phyloP scores from a whole-genome alignment of 2,797 vertebrate genomes.

The Oceanodroma leucorhoa region DNA sequence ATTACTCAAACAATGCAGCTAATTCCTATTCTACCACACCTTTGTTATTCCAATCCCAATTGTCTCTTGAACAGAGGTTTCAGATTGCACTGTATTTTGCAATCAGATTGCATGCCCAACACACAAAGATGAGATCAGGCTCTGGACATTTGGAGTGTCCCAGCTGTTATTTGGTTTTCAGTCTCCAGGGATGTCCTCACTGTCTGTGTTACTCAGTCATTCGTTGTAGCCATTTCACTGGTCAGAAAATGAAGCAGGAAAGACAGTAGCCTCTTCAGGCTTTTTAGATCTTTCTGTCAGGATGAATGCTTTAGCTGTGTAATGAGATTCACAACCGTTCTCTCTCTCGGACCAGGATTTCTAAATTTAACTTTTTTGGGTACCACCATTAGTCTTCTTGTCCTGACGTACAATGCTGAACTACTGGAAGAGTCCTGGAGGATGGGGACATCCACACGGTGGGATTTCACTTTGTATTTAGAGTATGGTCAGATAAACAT shows the following conservation, averaged over 20 bases:
- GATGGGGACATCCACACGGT: not conserved
- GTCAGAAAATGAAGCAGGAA: not conserved
- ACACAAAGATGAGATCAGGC: slow-evolving; percentile 20
- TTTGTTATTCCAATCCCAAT: slow-evolving; percentile 21
- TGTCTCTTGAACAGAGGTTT: slow-evolving; percentile 8
- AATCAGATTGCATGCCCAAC: not conserved
- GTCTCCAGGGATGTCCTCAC: not conserved
- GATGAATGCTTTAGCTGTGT: not conserved
- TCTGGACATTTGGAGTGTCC: not conserved
- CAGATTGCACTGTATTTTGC: not conserved
- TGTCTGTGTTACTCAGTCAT: not conserved
- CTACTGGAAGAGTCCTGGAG: not conserved
- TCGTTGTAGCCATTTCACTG: not conserved
- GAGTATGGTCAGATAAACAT: not conserved
- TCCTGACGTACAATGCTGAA: not conserved
- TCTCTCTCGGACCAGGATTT: not conserved
- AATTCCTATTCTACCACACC: slow-evolving; percentile 41
- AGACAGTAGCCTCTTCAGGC: not conserved
- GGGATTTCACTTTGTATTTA: not conserved
- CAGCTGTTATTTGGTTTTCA: not conserved
- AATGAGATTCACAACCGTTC: not conserved
- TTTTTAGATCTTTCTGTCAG: not conserved
- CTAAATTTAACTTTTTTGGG: not conserved
- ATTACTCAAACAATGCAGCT: not conserved
- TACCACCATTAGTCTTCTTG: not conserved